These are phyloP conservation scores for Nixonia krombeini DNA, from an alignment of 1,140 invertebrate species.

Conservation along the genomic window DNA sequence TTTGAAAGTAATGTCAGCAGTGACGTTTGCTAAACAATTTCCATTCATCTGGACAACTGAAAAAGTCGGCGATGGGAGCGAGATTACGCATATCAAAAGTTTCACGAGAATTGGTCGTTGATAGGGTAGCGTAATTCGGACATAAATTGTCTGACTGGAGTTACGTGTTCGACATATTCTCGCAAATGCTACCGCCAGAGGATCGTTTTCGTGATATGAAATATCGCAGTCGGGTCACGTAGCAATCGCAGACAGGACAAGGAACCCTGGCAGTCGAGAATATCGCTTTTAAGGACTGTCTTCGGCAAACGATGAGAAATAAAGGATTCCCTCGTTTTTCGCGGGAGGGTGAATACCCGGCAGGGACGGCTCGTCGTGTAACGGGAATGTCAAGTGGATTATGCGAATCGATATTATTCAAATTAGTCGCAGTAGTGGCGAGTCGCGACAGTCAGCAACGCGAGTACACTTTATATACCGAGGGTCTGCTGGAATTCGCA, in stretches of 20 bases:
- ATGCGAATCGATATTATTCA: conserved; percentile 11
- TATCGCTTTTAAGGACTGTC: neutral
- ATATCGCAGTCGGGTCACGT: neutral
- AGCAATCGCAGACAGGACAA: neutral
- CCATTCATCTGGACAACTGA: no score
- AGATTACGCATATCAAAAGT: no score
- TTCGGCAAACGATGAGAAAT: neutral
- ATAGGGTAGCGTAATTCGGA: neutral
- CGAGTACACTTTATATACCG: conserved; percentile 14
- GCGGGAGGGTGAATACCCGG: neutral
- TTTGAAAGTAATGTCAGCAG: no score
- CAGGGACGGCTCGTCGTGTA: neutral
- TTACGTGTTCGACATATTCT: neutral
- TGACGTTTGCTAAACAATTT: no score
- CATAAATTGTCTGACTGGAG: neutral
- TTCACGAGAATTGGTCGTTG: no score
- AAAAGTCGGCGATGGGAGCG: no score
- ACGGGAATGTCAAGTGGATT: neutral
- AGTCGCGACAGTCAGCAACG: neutral
- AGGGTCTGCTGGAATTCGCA: conserved; percentile 3
- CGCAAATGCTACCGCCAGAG: neutral
- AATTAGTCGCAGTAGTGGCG: conserved; percentile 1
- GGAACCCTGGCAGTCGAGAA: neutral
- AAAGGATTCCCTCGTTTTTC: conserved; percentile 1
- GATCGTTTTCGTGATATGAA: neutral